A percentile compares a stretch with the other conserved stretches of the same genome.
Conservation (phyloP, 2,888 invertebrate species). For the Idaea straminata region DNA sequence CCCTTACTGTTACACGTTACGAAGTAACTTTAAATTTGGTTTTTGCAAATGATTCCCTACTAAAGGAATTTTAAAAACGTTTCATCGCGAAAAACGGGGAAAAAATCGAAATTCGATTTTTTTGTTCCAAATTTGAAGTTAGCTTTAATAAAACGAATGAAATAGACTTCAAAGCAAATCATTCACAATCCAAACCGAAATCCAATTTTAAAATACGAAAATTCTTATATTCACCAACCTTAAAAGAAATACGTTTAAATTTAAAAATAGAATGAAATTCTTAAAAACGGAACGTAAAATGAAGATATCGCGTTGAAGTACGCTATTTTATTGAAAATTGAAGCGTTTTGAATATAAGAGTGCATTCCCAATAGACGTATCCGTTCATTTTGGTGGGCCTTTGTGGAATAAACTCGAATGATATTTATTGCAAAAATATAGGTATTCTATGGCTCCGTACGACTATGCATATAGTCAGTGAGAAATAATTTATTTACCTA, state of each 20-base stretch:
- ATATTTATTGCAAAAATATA: background rate
- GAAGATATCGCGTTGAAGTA: background rate
- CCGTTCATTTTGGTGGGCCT: constrained; percentile 10
- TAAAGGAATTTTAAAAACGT: no score
- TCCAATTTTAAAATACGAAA: background rate
- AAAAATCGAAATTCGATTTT: background rate
- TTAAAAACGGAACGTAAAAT: background rate
- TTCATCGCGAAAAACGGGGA: no score
- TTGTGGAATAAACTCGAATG: background rate
- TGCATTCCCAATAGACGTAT: constrained; percentile 13
- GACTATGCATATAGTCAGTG: no score
- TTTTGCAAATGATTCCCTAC: no score
- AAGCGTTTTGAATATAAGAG: constrained; percentile 29
- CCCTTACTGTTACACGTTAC: no score
- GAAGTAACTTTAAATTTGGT: no score
- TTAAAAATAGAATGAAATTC: background rate
- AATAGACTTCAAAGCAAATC: background rate
- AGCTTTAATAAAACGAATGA: background rate
- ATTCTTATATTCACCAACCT: background rate
- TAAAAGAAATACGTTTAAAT: background rate
- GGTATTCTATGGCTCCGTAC: background rate
- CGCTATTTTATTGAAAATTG: constrained; percentile 38
- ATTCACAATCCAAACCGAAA: background rate
- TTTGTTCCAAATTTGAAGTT: background rate
- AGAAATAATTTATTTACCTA: no score